Evolutionary conservation across 2,888 invertebrate genomes (phyloP), one percentile per base, ranked within the genome.

Genomic region (Diaprepes abbreviatus): DNA sequence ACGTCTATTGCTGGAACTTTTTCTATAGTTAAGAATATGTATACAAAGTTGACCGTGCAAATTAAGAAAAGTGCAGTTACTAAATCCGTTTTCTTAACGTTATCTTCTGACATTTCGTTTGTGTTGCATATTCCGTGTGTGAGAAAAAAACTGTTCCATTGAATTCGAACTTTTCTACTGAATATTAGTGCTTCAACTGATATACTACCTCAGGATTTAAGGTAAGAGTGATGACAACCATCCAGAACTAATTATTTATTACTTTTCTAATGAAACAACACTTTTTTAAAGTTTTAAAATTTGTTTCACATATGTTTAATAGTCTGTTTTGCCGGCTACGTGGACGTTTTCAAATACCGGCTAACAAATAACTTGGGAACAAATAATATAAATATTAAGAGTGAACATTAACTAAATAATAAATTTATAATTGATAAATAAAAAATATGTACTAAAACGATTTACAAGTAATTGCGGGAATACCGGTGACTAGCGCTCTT

Each of bases 61-160:
- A 78, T 77, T 78, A 83, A 84, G 81, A 81, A 83, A 80, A 81
- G 84, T 82, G 82, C 82, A 80, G 82, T 82, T 75, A 81, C 82
- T 75, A 78, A 81, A 62, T 60, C 57, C 36, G 45, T 78, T 79
- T 79, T 80, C 75, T 74, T 79, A 75, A 80, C 81, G 79, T 70
- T 73, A 45, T 81, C 80, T 73, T 79, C 80, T 64, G 78, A 79
- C 72, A 78, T 81, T 77, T 80, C 80, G 79, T 83, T 81, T 75
- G 82, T 82, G 80, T 79, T 82, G 74, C 80, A 83, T 78, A 83
- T 82, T 72, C 83, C 83, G 83, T 84, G 84, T 74, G 84, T 84
- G 74, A 80, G 84, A 79, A 84, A 84, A 84, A 83, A 83, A 83
- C 81, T 80, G 73, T 74, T 70, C 45, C 50, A 70, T 63, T 72